Percentiles rank a stretch among this genome's conserved stretches.
phyloP scores from a whole-genome alignment of 2,113 vertebrate genomes.

The Todiramphus chloris region DNA sequence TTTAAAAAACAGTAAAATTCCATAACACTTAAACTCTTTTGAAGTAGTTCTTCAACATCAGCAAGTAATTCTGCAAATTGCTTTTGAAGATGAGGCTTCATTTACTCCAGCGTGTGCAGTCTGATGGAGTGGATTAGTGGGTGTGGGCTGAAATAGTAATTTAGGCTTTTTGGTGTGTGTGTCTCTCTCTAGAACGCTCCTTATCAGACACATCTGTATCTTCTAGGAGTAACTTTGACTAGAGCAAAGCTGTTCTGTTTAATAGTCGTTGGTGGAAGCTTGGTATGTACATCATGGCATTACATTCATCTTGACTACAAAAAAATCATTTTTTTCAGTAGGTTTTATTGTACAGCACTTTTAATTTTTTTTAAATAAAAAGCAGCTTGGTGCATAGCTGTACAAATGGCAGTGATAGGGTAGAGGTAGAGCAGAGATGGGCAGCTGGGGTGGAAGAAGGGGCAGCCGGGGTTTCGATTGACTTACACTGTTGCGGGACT shows the following conservation, averaged over 20 bases:
- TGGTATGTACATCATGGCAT: not conserved
- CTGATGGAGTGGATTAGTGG: constrained; percentile 48
- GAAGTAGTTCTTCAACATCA: constrained; percentile 66
- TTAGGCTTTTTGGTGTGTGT: not conserved
- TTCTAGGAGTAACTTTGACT: not conserved
- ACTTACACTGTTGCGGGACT: not conserved
- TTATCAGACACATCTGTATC: not conserved
- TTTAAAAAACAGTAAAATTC: constrained; percentile 65
- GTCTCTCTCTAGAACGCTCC: not conserved
- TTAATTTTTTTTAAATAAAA: too few relatives aligned
- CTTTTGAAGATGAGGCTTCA: constrained; percentile 65
- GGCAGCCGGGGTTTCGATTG: not conserved
- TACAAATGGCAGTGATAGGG: not conserved
- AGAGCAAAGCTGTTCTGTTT: not conserved
- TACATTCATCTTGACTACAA: not conserved
- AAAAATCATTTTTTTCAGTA: not conserved
- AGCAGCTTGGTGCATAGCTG: not conserved
- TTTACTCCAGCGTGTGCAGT: constrained; percentile 57
- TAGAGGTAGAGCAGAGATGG: not conserved
- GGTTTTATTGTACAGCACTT: not conserved
- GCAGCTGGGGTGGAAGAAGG: not conserved
- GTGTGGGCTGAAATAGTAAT: constrained; percentile 36
- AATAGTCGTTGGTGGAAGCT: not conserved
- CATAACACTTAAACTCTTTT: constrained; percentile 62
- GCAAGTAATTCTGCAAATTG: constrained; percentile 65